A percentile compares a stretch with the other conserved stretches of the same genome.
phyloP scores from a whole-genome alignment of 2,888 invertebrate genomes.

The Lepetodrilus schrolli region DNA sequence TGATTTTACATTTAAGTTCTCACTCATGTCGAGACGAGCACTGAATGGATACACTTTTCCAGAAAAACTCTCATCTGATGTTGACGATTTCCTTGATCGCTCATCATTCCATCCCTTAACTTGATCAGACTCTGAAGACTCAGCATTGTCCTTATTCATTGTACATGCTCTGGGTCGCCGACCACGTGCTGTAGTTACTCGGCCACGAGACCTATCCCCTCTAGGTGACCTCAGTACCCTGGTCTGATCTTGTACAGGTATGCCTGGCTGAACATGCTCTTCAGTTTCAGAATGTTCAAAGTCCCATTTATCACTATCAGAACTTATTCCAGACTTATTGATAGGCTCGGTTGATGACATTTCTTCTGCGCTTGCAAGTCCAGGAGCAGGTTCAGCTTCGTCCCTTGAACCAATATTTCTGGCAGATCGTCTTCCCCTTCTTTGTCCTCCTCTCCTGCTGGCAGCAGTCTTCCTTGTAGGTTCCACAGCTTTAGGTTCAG shows the following conservation, averaged over 20 bases:
- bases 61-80: slow-evolving; percentile 24
- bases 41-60: neutral
- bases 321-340: slow-evolving; percentile 8
- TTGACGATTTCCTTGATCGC: neutral
- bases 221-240: slow-evolving; percentile 15
- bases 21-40: neutral
- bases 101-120: slow-evolving; percentile 7
- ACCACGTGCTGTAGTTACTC: neutral
- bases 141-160: slow-evolving; percentile 16
- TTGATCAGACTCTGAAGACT: neutral
- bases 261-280: neutral
- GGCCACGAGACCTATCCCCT: slow-evolving; percentile 9
- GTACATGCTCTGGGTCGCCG: neutral
- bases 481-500: neutral
- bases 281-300: slow-evolving; percentile 24
- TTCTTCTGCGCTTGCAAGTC: neutral
- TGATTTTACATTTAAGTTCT: neutral
- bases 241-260: neutral
- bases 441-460: neutral
- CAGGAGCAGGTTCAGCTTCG: slow-evolving; percentile 16
- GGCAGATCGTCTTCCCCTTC: slow-evolving; percentile 20
- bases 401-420: slow-evolving; percentile 31
- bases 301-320: slow-evolving; percentile 23
- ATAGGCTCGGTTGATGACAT: neutral
- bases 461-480: neutral